A percentile compares a stretch with the other conserved stretches of the same genome.
Conservation (phyloP, 2,797 vertebrate genomes). For the Tachyglossus aculeatus region DNA sequence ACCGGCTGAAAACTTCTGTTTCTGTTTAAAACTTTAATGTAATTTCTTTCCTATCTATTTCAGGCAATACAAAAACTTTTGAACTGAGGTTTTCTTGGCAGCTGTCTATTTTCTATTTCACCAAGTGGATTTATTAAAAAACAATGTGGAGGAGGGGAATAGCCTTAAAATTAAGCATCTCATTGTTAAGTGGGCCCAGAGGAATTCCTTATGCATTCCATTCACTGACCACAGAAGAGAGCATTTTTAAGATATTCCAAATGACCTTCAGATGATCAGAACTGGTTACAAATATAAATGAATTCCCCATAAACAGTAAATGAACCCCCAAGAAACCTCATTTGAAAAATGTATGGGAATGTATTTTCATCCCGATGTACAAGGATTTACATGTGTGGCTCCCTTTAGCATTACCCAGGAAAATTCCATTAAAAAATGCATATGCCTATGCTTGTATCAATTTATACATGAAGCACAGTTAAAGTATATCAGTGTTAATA, state of each 20-base stretch:
- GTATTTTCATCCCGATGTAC: conserved; percentile 39
- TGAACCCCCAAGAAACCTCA: conserved; percentile 33
- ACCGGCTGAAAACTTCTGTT: conserved; percentile 57
- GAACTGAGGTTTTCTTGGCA: conserved; percentile 37
- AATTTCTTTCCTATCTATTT: conserved; percentile 58
- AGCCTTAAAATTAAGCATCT: conserved; percentile 39
- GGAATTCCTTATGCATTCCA: not conserved
- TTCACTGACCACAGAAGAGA: conserved; percentile 7
- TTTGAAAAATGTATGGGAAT: conserved; percentile 32
- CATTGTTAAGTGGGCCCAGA: conserved; percentile 29
- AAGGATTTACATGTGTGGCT: conserved; percentile 42
- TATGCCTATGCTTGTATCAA: conserved; percentile 47
- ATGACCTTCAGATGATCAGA: conserved; percentile 35
- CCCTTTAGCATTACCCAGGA: conserved; percentile 15
- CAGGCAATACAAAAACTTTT: conserved; percentile 58
- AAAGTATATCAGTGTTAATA: conserved; percentile 35
- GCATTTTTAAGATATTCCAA: conserved; percentile 29
- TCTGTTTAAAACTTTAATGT: conserved; percentile 66
- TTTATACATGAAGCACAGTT: conserved; percentile 29
- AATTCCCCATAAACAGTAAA: conserved; percentile 43
- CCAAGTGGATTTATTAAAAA: conserved; percentile 37
- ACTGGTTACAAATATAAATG: conserved; percentile 31
- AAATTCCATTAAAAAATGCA: conserved; percentile 52
- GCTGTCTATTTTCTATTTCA: conserved; percentile 22
- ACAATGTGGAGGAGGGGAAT: conserved; percentile 15